These are phyloP conservation scores for Sardina pilchardus DNA, from an alignment of 2,113 vertebrate genomes.

Conservation along the genomic window DNA sequence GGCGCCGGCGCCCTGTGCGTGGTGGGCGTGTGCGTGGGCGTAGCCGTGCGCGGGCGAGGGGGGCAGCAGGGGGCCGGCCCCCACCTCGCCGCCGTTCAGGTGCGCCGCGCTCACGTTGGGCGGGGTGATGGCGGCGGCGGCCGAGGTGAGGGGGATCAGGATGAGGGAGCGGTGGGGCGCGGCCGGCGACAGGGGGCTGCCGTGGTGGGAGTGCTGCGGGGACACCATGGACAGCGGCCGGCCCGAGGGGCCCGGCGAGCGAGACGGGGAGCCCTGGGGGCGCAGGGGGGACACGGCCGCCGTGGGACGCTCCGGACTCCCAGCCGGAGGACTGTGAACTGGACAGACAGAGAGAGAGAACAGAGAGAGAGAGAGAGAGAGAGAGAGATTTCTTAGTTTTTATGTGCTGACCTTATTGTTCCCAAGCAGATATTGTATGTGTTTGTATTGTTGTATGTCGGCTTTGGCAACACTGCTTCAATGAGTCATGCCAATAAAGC, in stretches of 20 bases:
- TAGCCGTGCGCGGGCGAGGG: conserved; percentile 67
- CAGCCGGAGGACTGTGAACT: conserved; percentile 79
- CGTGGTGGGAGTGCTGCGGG: conserved; percentile 77
- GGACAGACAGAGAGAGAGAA: not conserved
- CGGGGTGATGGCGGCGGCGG: conserved; percentile 81
- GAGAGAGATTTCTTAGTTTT: too few species aligned
- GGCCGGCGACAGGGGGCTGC: conserved; percentile 62
- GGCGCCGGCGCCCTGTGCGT: conserved; percentile 39
- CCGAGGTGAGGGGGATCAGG: conserved; percentile 80
- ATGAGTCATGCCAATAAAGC: too few species aligned
- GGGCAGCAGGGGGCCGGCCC: conserved; percentile 57
- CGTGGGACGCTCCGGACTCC: conserved; percentile 80
- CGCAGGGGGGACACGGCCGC: conserved; percentile 83
- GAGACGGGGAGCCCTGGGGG: conserved; percentile 85
- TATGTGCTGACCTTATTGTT: too few species aligned
- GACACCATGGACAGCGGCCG: conserved; percentile 81
- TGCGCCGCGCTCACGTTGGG: conserved; percentile 84
- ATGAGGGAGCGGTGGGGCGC: conserved; percentile 74
- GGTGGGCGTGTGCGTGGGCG: conserved; percentile 39
- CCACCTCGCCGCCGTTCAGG: conserved; percentile 75
- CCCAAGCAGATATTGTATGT: too few species aligned
- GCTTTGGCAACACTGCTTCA: too few species aligned
- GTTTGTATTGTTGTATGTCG: too few species aligned
- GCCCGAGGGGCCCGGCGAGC: conserved; percentile 76
- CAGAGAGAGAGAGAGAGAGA: not conserved